Evolutionary conservation across 2,113 vertebrate genomes (phyloP), one percentile per base, ranked within the genome.

Genomic region (Albula glossodonta): DNA sequence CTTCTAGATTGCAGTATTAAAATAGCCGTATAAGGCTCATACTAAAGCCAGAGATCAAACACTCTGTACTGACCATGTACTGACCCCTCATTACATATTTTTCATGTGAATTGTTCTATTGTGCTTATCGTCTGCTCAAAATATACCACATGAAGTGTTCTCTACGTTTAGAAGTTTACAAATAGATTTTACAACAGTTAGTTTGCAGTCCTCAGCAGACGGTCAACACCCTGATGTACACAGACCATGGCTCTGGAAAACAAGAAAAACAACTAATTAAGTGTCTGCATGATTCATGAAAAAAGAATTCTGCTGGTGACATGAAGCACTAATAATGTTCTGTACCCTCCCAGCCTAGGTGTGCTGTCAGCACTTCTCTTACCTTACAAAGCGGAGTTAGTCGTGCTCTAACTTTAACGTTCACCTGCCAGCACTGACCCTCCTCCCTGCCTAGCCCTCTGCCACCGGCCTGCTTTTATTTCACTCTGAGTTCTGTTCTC

Each of bases 401-500:
- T 2, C 2, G n/a, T 11, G 17, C 19, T 56, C 19, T 41, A 41
- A 81, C 31, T 84, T 25, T 82, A 86, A 86, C 63, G 78, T 66
- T 80, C 51, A 53, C 13, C 80, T 13, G 25, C 19, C 48, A 25
- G 51, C 50, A 66, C 66, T 77, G 57, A 77, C 57, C 51, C 17
- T 9, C 56, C 70, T 84, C 51, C 50, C 31, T 25, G 19, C 56
- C 25, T 82, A 25, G 49, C 11, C 2, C 11, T 41, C 77, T 80
- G 78, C 87, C 80, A 57, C n/a, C 52, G 80, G 19, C 13, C 70
- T 56, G 50, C 83, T 87, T 41, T 11, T 85, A 56, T 86, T 78
- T 88, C 78, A 89, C 78, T 11, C 88, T 12, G 10, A 57, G 81
- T 66, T 88, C 48, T 89, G 41, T 56, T 89, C 88, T 89, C 82